Conservation (phyloP, 2,797 vertebrate species). For the Eidolon dupreanum region DNA sequence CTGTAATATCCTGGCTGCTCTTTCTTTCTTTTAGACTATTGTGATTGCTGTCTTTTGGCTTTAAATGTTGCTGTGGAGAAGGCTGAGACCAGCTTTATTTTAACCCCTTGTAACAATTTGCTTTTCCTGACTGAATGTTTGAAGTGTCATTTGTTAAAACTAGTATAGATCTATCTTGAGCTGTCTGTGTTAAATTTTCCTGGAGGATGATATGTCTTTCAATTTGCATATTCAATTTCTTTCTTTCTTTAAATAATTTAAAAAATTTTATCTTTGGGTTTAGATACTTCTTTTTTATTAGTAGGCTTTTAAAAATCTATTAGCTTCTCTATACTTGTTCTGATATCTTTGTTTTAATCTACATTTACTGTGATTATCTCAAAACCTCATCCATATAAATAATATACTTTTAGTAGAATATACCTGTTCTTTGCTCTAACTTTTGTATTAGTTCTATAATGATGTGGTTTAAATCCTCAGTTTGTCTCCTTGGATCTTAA, state of each 20-base stretch:
- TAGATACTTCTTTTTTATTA: neutral
- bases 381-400: slow-evolving; percentile 20
- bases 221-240: neutral
- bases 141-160: neutral
- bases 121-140: neutral
- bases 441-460: slow-evolving; percentile 47
- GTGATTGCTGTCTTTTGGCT: neutral
- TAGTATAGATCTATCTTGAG: neutral
- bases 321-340: neutral
- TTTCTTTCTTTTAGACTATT: neutral
- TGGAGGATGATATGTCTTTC: slow-evolving; percentile 29
- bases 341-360: slow-evolving; percentile 56
- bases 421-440: slow-evolving; percentile 51
- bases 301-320: neutral
- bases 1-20: neutral
- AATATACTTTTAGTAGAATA: slow-evolving; percentile 45
- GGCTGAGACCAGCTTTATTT: neutral
- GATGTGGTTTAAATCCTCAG: neutral
- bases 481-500: slow-evolving; percentile 52
- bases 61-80: neutral
- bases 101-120: neutral
- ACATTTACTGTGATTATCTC: slow-evolving; percentile 35
- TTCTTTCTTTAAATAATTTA: slow-evolving; percentile 39
- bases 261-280: neutral
- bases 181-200: slow-evolving; percentile 8